Base-by-base conservation (phyloP, 2,113 vertebrate species). In the Poecilia latipinna region DNA sequence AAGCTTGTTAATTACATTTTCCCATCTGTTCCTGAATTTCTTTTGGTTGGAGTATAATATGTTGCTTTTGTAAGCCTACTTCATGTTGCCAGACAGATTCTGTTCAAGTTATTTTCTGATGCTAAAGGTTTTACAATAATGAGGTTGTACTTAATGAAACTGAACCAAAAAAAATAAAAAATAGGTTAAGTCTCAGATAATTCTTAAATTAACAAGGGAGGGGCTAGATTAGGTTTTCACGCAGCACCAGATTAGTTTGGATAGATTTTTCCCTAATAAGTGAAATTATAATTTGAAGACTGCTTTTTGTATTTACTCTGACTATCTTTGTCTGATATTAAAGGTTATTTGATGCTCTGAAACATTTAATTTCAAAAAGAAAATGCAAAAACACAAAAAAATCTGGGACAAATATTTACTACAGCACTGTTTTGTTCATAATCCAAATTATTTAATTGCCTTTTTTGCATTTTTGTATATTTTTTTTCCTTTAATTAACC, bases 401-500 rank as follows among this genome's bases (percentile, higher is more conserved):
- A 24, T 24, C 8, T 3, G 8, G 22, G 8, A 24, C 51, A n/a
- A n/a, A 57, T 57, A 57, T 24, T 17, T 57, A n/a, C 22, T 17
- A n/a, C 51, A 57, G 7, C 6, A 57, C 64, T 12, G 26, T 35
- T 48, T 65, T 51, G 7, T 19, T 48, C 42, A 5, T 44, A 13
- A 44, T 17, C 42, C 15, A 44, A 44, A 3, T 11, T 60, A 51
- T 72, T 17, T 5, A 51, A 62, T 61, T 48, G 19, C 37, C 12
- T 54, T 31, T 72, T 60, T 19, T 33, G 65, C 35, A 57, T 29
- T 31, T 8, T 69, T 72, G 19, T 8, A 54, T 54, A 54, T 54
- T 54, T 57, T 57, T 57, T 57, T 57, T n/a, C 24, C 13, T 42
- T 19, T 79, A 61, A 72, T 61, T 4, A 74, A 78, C 66, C 61